Evolutionary conservation across 2,888 invertebrate genomes (phyloP).

Genomic region (Thera britannica): DNA sequence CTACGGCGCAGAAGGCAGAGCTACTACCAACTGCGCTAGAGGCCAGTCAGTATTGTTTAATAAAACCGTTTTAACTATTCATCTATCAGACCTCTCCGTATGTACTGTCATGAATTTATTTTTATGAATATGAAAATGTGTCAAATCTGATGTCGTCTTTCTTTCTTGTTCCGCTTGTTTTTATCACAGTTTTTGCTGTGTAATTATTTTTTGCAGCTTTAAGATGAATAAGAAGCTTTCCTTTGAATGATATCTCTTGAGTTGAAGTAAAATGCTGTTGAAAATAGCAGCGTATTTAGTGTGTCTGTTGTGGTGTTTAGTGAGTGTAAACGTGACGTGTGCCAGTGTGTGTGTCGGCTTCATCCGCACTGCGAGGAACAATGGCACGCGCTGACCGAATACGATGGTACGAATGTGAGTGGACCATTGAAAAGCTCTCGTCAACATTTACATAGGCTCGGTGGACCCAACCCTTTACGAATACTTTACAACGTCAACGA

Average conservation of each 20-base stretch:
- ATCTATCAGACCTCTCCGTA: neutral
- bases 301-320: conserved; percentile 4
- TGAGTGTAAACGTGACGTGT: conserved; percentile 3
- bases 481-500: too few relatives aligned
- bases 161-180: too few relatives aligned
- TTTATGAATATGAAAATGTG: too few relatives aligned
- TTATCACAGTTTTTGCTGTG: too few relatives aligned
- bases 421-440: conserved; percentile 9
- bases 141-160: neutral
- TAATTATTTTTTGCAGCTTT: too few relatives aligned
- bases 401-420: conserved; percentile 30
- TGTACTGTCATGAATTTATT: neutral
- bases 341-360: neutral
- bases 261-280: conserved; percentile 1
- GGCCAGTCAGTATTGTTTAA: too few relatives aligned
- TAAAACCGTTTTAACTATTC: neutral
- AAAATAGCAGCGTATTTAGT: conserved; percentile 1
- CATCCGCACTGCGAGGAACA: neutral
- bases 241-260: neutral
- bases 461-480: too few relatives aligned
- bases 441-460: neutral
- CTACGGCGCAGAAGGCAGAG: too few relatives aligned
- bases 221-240: neutral
- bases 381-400: conserved; percentile 12
- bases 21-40: too few relatives aligned